These are phyloP conservation scores for Nylanderia fulva DNA, from an alignment of 1,140 invertebrate genomes.

Conservation along the genomic window DNA sequence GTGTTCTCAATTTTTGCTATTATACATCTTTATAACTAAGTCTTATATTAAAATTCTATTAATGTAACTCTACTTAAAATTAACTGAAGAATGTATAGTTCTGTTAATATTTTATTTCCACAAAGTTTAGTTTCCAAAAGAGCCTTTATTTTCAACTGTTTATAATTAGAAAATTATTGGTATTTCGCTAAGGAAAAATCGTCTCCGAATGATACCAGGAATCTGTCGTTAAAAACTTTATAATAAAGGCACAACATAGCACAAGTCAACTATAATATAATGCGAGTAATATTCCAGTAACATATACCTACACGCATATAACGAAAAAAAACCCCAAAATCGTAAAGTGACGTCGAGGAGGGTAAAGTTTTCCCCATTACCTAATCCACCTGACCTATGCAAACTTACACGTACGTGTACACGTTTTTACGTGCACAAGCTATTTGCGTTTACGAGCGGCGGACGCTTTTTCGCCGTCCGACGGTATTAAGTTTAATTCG, in stretches of 20 bases:
- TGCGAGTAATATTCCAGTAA: not conserved
- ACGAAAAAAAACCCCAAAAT: slow-evolving; percentile 14
- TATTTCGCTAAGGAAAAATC: too few species aligned
- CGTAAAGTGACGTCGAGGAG: slow-evolving; percentile 30
- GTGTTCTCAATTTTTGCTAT: too few species aligned
- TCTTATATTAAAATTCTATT: too few species aligned
- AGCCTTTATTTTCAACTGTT: too few species aligned
- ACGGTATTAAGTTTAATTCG: slow-evolving; percentile 79
- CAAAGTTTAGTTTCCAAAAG: too few species aligned
- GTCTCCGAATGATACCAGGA: too few species aligned
- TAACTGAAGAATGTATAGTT: too few species aligned
- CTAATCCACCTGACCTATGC: slow-evolving; percentile 37
- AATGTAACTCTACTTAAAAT: too few species aligned
- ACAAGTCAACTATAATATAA: not conserved
- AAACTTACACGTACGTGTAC: not conserved
- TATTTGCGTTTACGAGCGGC: slow-evolving; percentile 79
- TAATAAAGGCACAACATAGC: not conserved
- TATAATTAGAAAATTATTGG: too few species aligned
- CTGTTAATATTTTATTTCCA: too few species aligned
- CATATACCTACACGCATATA: not conserved
- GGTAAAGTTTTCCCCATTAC: slow-evolving; percentile 26
- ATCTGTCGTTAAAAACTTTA: too few species aligned
- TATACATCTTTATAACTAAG: too few species aligned
- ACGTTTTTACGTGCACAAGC: slow-evolving; percentile 52
- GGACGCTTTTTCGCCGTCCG: slow-evolving; percentile 73